Conservation (phyloP, 2,797 vertebrate genomes). For the Mormyrops boulengeri region DNA sequence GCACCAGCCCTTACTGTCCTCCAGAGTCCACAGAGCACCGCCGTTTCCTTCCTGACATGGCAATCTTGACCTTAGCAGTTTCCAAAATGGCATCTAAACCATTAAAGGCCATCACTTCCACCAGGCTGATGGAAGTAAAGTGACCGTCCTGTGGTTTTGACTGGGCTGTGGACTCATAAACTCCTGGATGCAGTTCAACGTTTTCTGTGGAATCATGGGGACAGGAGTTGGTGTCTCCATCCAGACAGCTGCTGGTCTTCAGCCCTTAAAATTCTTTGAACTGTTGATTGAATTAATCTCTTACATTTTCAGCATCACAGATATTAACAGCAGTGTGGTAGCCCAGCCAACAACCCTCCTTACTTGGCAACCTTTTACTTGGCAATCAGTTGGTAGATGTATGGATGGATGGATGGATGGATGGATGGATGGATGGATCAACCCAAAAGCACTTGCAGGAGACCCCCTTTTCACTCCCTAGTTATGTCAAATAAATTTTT, state of each 20-base stretch:
- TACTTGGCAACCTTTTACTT: background rate
- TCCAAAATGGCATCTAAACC: background rate
- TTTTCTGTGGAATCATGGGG: background rate
- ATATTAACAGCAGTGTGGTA: background rate
- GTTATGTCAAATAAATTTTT: background rate
- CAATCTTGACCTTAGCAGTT: background rate
- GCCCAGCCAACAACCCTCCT: background rate
- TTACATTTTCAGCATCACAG: background rate
- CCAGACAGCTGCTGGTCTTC: background rate
- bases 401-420: background rate
- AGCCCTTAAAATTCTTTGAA: conserved; percentile 1
- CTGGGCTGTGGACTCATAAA: background rate
- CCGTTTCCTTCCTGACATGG: background rate
- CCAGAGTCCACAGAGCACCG: background rate
- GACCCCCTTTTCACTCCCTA: background rate
- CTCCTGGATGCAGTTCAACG: background rate
- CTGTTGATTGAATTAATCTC: background rate
- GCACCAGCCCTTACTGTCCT: too few relatives aligned
- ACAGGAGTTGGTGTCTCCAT: background rate
- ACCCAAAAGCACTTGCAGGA: background rate
- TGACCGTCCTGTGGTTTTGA: background rate
- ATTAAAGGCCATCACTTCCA: background rate
- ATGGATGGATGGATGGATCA: background rate
- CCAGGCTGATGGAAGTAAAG: background rate
- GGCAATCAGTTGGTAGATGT: background rate